These are phyloP conservation scores for Dunckerocampus dactyliophorus DNA, from an alignment of 2,113 vertebrate genomes.

Conservation along the genomic window DNA sequence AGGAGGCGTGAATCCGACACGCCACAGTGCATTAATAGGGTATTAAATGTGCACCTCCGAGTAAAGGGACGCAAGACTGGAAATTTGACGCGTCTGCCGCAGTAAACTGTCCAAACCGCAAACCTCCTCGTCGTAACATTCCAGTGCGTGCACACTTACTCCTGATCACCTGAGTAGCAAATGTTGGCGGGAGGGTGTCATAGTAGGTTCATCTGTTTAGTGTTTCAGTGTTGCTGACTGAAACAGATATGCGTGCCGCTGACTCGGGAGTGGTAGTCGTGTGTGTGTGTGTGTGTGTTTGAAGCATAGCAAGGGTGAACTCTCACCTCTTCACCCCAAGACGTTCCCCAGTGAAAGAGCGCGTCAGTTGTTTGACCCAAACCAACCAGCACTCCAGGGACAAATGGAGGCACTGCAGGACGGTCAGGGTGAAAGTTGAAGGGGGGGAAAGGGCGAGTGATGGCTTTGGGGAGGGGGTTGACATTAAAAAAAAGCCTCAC, in stretches of 20 bases:
- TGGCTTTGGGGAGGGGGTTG: neutral
- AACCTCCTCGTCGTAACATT: constrained; percentile 43
- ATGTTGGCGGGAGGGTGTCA: constrained; percentile 15
- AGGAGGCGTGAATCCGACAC: constrained; percentile 52
- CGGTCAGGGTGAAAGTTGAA: neutral
- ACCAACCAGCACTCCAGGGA: constrained; percentile 22
- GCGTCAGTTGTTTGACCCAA: constrained; percentile 48
- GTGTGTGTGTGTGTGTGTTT: constrained; percentile 18
- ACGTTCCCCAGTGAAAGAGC: constrained; percentile 37
- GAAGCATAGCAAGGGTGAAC: constrained; percentile 51
- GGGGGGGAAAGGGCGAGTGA: neutral
- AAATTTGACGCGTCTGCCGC: constrained; percentile 47
- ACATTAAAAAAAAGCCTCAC: neutral
- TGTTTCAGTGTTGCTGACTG: constrained; percentile 47
- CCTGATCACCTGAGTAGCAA: constrained; percentile 56
- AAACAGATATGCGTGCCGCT: constrained; percentile 32
- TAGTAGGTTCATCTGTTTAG: constrained; percentile 46
- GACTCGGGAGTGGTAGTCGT: constrained; percentile 32
- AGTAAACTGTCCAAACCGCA: constrained; percentile 43
- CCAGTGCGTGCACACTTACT: constrained; percentile 37
- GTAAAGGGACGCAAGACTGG: constrained; percentile 41
- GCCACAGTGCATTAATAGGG: constrained; percentile 56
- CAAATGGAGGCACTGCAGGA: constrained; percentile 28
- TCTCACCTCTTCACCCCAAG: constrained; percentile 41
- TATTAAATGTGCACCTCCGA: constrained; percentile 49